These are phyloP conservation scores for Mylabris sibirica DNA, from an alignment of 2,888 invertebrate species.

Conservation along the genomic window DNA sequence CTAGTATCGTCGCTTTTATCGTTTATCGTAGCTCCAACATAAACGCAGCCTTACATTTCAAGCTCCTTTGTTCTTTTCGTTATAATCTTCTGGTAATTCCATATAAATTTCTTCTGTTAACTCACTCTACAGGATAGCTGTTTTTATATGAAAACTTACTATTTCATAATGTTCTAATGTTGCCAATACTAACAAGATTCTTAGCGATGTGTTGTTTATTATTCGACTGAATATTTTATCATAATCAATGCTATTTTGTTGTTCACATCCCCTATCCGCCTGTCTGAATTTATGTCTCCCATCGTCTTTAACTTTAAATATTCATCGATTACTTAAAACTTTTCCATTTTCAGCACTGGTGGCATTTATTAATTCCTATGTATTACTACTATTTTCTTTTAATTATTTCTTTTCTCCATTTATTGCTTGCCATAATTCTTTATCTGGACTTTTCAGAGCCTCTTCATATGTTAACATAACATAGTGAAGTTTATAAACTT, in stretches of 20 bases:
- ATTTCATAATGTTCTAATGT: conserved; percentile 15
- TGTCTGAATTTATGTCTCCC: conserved; percentile 47
- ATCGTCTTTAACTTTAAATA: conserved; percentile 38
- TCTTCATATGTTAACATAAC: conserved; percentile 33
- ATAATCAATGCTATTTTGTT: conserved; percentile 38
- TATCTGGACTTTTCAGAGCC: conserved; percentile 31
- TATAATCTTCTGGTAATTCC: conserved; percentile 33
- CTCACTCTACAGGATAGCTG: conserved; percentile 39
- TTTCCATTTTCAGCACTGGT: conserved; percentile 26
- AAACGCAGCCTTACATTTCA: no score
- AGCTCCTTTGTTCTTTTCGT: conserved; percentile 23
- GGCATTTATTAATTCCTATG: conserved; percentile 34
- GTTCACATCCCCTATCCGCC: conserved; percentile 42
- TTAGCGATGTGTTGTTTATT: conserved; percentile 30
- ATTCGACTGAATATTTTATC: conserved; percentile 40
- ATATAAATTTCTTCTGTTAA: conserved; percentile 38
- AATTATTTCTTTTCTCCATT: conserved; percentile 36
- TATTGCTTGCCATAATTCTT: conserved; percentile 39
- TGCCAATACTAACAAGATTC: conserved; percentile 33
- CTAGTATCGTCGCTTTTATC: no score
- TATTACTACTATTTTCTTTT: conserved; percentile 37
- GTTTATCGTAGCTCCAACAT: no score
- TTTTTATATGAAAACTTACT: conserved; percentile 45
- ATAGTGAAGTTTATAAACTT: no score
- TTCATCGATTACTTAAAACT: conserved; percentile 30